phyloP scores from a whole-genome alignment of 2,113 vertebrate species.

The Rana temporaria region DNA sequence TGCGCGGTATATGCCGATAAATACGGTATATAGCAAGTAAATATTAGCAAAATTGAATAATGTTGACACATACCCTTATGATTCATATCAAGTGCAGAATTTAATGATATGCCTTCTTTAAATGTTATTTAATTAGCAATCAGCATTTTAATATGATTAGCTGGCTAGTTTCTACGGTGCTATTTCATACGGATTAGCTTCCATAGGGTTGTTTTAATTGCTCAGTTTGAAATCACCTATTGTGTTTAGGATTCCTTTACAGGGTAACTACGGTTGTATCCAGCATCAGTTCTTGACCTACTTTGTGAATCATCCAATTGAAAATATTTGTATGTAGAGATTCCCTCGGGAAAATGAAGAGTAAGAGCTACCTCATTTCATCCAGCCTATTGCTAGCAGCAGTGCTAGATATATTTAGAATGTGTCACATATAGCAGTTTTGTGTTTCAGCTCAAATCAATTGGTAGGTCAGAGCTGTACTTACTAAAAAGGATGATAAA shows the following conservation, averaged over 20 bases:
- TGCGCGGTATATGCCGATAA: no score
- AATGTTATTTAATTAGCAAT: no score
- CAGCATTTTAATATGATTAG: no score
- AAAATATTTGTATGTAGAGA: constrained; percentile 27
- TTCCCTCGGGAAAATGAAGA: constrained; percentile 43
- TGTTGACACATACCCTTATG: no score
- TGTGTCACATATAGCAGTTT: constrained; percentile 49
- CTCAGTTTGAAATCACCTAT: not conserved
- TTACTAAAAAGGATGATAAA: constrained; percentile 26
- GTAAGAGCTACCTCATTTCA: constrained; percentile 40
- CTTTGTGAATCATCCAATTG: constrained; percentile 42
- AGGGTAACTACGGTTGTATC: constrained; percentile 8
- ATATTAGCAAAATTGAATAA: no score
- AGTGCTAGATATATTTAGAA: constrained; percentile 48
- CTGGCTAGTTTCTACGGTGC: no score
- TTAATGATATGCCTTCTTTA: no score
- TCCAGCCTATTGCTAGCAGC: constrained; percentile 31
- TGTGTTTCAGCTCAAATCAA: constrained; percentile 13
- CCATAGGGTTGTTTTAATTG: not conserved
- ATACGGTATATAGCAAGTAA: no score
- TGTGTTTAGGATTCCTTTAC: not conserved
- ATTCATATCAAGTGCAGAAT: no score
- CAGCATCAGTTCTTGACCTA: constrained; percentile 42
- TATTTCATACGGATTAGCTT: no score
- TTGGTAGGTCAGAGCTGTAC: constrained; percentile 26